Evolutionary conservation across 2,797 vertebrate species (phyloP), one percentile per base, ranked within the genome.

Genomic region (Margarornis squamiger): DNA sequence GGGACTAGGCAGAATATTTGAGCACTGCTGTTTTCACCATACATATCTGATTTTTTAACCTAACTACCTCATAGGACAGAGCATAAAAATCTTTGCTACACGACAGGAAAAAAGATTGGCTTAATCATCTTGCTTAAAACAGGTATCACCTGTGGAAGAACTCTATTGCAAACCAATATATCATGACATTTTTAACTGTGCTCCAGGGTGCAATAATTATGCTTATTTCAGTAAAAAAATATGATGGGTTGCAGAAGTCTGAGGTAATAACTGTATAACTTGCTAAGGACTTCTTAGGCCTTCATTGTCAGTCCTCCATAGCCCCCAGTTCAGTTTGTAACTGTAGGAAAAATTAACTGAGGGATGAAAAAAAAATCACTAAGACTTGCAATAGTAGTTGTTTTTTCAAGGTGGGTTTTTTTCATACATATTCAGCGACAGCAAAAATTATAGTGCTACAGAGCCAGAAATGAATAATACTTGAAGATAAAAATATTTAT

Each of bases 171-270:
- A 81, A 85, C 51, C 68, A 63, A 26, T 96, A 45, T 38, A n/a
- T 52, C 45, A n/a, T 76, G 41, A 87, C 34, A 29, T 90, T 66
- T 65, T 78, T 29, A 79, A 88, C 19, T 84, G 61, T 76, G 32
- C 66, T 88, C 95, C 49, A 75, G 59, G 43, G n/a, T 88, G 70
- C 12, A n/a, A 91, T 87, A 90, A 38, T 70, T 20, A 19, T 62
- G 58, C 17, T 90, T 93, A 58, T 94, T 96, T 97, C 78, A 78
- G 78, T 86, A 63, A 71, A 66, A 67, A 75, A 74, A 59, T 68
- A 58, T n/a, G 52, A 58, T 71, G 71, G 46, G 21, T 89, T 94
- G 63, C 41, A 61, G 75, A 94, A 92, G 46, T 71, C 48, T 75
- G 75, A 95, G 52, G 38, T 93, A 83, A 87, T 70, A 75, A 45